phyloP scores from a whole-genome alignment of 92 coral and sea anemone genomes.

The Montipora capitata region DNA sequence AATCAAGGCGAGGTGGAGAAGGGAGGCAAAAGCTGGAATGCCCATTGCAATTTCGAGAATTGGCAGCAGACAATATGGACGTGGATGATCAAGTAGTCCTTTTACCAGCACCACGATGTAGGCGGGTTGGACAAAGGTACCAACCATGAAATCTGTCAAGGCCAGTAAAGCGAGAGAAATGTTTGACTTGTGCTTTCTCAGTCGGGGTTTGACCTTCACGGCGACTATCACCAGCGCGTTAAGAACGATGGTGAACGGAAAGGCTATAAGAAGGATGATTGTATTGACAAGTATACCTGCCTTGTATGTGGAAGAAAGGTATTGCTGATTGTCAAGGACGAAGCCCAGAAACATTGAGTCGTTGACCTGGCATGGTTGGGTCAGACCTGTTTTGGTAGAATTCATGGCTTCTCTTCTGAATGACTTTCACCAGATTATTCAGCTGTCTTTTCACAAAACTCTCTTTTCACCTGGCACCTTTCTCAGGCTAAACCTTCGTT shows the following conservation, averaged over 20 bases:
- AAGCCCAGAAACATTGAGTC: too few relatives aligned
- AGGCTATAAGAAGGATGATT: background rate
- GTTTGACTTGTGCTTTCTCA: constrained; percentile 7
- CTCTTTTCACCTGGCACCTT: too few relatives aligned
- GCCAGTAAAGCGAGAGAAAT: constrained; percentile 22
- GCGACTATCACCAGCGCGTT: constrained; percentile 31
- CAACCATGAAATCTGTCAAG: constrained; percentile 25
- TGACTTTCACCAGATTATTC: too few relatives aligned
- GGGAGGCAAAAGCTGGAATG: background rate
- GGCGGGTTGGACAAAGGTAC: constrained; percentile 16
- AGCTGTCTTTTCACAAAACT: too few relatives aligned
- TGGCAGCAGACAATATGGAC: background rate
- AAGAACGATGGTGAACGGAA: constrained; percentile 15
- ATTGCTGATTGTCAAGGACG: too few relatives aligned
- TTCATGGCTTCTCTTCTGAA: too few relatives aligned
- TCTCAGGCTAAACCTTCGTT: too few relatives aligned
- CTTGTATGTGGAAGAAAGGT: too few relatives aligned
- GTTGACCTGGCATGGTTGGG: too few relatives aligned
- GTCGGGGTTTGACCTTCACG: constrained; percentile 1
- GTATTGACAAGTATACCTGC: too few relatives aligned
- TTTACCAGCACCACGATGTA: background rate
- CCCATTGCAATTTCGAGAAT: background rate
- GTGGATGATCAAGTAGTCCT: background rate
- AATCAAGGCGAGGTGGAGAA: constrained; percentile 8
- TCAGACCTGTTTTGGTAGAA: too few relatives aligned